A percentile compares a stretch with the other conserved stretches of the same genome.
These are phyloP conservation scores for Callyntrura guangdongensis DNA, from an alignment of 2,888 invertebrate species.

Conservation along the genomic window DNA sequence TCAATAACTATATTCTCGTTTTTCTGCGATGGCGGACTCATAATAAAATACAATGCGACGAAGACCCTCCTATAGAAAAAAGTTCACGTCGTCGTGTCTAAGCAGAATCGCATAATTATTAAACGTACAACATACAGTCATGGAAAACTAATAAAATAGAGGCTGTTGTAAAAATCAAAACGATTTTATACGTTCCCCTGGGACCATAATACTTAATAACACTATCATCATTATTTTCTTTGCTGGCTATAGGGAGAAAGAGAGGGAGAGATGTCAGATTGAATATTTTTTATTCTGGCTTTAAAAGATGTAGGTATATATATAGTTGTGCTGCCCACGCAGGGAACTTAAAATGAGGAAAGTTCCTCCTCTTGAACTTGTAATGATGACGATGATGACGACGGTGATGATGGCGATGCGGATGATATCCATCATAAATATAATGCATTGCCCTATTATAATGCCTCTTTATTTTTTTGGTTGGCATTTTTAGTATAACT, in stretches of 20 bases:
- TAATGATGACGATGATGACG: neutral
- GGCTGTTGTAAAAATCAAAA: neutral
- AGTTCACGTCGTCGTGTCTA: slow-evolving; percentile 9
- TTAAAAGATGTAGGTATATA: neutral
- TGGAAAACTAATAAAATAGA: slow-evolving; percentile 39
- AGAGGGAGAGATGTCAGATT: neutral
- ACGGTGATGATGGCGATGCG: neutral
- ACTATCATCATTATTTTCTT: neutral
- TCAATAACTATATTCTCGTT: neutral
- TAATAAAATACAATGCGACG: neutral
- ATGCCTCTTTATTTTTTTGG: slow-evolving; percentile 6
- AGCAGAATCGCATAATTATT: slow-evolving; percentile 3
- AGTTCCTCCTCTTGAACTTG: slow-evolving; percentile 47
- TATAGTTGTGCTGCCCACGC: slow-evolving; percentile 31
- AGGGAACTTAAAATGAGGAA: neutral
- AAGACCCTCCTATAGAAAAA: neutral
- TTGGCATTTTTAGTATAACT: neutral
- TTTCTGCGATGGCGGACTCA: neutral
- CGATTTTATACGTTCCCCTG: neutral
- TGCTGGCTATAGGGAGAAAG: neutral
- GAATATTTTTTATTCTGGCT: neutral
- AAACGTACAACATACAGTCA: neutral
- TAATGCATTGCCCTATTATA: neutral
- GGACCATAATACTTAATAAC: slow-evolving; percentile 1
- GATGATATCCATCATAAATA: neutral